phyloP scores from a whole-genome alignment of 2,113 vertebrate genomes.

The Lathamus discolor region DNA sequence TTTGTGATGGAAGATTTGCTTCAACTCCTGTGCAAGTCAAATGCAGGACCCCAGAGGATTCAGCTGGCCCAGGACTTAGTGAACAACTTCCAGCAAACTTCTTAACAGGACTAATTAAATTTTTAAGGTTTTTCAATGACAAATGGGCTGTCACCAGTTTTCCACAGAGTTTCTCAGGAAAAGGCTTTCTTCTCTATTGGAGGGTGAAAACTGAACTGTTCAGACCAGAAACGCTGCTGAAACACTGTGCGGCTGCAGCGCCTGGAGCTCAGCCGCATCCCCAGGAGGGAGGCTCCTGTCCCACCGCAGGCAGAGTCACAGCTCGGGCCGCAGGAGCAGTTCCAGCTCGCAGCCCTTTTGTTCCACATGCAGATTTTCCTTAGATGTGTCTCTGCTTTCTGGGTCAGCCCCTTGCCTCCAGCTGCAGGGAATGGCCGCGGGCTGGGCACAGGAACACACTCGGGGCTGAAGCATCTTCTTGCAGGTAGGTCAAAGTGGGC shows the following conservation, averaged over 20 bases:
- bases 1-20: neutral
- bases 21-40: neutral
- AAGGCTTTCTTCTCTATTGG: neutral
- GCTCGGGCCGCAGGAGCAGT: neutral
- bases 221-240: rapidly evolving
- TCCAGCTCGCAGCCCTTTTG: rapidly evolving
- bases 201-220: rapidly evolving
- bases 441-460: neutral
- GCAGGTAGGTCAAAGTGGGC: neutral
- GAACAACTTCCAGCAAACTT: neutral
- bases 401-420: neutral
- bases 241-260: neutral
- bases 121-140: neutral
- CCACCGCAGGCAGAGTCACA: rapidly evolving
- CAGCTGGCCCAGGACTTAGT: neutral
- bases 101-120: neutral
- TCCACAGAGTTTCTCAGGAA: neutral
- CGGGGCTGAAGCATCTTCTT: rapidly evolving
- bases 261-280: neutral
- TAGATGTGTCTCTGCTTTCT: rapidly evolving
- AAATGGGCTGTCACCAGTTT: neutral
- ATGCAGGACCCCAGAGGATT: neutral
- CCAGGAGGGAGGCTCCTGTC: rapidly evolving
- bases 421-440: rapidly evolving
- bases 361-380: neutral